These are phyloP conservation scores for Cantharis flavilabris DNA, from an alignment of 2,888 invertebrate genomes.

Conservation along the genomic window DNA sequence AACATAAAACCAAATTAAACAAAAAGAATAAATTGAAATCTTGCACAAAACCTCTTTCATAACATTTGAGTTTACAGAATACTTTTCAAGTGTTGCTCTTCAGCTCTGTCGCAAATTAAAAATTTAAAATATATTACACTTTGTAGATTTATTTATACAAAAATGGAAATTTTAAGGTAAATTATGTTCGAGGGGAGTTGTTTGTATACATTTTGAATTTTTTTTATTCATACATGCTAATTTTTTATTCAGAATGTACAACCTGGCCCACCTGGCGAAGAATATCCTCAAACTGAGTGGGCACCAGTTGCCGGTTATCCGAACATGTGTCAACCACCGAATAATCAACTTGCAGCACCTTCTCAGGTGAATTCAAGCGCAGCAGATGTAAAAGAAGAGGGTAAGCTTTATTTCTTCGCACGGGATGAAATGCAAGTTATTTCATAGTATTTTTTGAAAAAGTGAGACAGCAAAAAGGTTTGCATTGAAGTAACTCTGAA, in stretches of 20 bases:
- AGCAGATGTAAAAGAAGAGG: conserved; percentile 61
- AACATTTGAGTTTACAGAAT: conserved; percentile 37
- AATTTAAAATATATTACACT: conserved; percentile 2
- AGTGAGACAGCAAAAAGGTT: no score
- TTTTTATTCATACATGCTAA: not conserved
- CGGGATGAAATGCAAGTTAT: not conserved
- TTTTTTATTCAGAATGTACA: conserved; percentile 38
- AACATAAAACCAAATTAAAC: not conserved
- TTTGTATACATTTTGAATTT: not conserved
- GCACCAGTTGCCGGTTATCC: conserved; percentile 37
- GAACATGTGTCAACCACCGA: conserved; percentile 25
- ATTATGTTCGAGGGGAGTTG: conserved; percentile 25
- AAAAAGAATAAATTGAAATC: not conserved
- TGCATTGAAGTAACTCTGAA: no score
- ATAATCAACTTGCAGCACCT: conserved; percentile 35
- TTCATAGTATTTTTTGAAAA: not conserved
- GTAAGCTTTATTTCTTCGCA: conserved; percentile 5
- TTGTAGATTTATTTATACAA: not conserved
- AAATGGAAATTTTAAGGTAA: conserved; percentile 5
- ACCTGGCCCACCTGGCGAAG: conserved; percentile 37
- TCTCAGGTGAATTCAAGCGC: conserved; percentile 52
- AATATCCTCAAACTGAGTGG: conserved; percentile 40
- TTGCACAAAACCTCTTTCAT: conserved; percentile 7
- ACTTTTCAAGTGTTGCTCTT: conserved; percentile 36
- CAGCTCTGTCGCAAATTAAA: conserved; percentile 37